Percentiles rank a stretch among this genome's conserved stretches.
Conservation (phyloP, 1,140 invertebrate species). For the Drusus annulatus region DNA sequence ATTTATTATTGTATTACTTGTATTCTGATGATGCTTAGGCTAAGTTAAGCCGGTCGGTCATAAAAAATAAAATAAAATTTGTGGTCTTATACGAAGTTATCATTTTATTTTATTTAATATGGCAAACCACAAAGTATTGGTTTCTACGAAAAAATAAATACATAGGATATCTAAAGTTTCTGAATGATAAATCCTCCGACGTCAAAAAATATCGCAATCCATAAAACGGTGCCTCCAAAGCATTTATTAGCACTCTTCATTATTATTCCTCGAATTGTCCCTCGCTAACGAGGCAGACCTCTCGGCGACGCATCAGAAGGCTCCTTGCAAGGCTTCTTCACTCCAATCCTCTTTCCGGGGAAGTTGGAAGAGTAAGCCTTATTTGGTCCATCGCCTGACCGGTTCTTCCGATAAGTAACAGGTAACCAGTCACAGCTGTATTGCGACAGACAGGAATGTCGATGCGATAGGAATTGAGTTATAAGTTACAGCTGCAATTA, state of each 20-base stretch:
- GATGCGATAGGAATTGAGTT: background rate
- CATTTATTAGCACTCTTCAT: background rate
- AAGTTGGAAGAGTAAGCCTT: constrained; percentile 2
- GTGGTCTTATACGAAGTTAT: no score
- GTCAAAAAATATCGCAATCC: no score
- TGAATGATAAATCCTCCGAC: no score
- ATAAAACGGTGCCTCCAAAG: background rate
- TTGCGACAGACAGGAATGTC: background rate
- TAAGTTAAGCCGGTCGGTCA: no score
- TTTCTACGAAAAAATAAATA: no score
- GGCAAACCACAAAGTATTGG: no score
- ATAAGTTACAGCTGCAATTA: no score
- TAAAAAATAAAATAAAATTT: no score
- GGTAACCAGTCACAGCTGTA: background rate
- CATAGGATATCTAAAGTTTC: no score
- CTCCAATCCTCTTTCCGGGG: background rate
- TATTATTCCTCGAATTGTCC: background rate
- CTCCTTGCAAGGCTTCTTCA: background rate
- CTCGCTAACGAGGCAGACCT: constrained; percentile 6
- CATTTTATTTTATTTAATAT: no score
- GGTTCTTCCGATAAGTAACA: background rate
- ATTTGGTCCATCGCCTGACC: background rate
- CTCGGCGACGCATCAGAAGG: background rate
- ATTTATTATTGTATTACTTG: no score
- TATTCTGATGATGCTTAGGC: no score